Base-by-base conservation (phyloP, 2,113 vertebrate genomes). In the Amphiprion percula region DNA sequence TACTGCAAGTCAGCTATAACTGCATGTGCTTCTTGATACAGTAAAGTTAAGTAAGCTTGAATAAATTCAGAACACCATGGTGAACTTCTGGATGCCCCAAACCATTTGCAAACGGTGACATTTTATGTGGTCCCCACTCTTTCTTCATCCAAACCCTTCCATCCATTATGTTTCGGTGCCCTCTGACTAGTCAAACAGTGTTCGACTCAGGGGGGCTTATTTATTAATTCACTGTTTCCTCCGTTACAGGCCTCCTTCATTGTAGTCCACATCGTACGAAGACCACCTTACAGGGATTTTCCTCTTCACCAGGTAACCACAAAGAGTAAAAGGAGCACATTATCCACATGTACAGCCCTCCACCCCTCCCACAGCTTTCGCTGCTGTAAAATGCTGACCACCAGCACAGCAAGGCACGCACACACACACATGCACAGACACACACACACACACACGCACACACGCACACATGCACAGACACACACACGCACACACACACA, bases 281-380 rank as follows among this genome's bases (percentile, higher is more conserved):
- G 90, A 92, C 92, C 92, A 93, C 92, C 92, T 89, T 80, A 89
- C 72, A 91, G 87, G 91, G 91, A 92, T 93, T 92, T 93, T 92
- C 90, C 87, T 88, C 92, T 92, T 91, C 88, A 92, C 80, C 91
- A 92, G 89, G 88, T 92, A 90, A 91, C 82, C 80, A 93, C 91
- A 92, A 93, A 92, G 72, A 79, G 81, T 83, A 85, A 88, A 91
- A 90, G 83, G 90, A 87, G 70, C 88, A 89, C 85, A 92, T 91
- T 93, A 90, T 84, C 81, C 90, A 90, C 92, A 91, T 89, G 87
- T 90, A 91, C 91, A 82, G 85, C 87, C 88, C 53, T 46, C n/a
- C 46, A 73, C 56, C 58, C 71, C 44, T 23, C 15, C 65, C 44
- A 71, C 49, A 4, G 7, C 76, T 69, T 60, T 77, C 58, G 46